Evolutionary conservation across 2,888 invertebrate genomes (phyloP).

Genomic region (Pherbina coryleti): DNA sequence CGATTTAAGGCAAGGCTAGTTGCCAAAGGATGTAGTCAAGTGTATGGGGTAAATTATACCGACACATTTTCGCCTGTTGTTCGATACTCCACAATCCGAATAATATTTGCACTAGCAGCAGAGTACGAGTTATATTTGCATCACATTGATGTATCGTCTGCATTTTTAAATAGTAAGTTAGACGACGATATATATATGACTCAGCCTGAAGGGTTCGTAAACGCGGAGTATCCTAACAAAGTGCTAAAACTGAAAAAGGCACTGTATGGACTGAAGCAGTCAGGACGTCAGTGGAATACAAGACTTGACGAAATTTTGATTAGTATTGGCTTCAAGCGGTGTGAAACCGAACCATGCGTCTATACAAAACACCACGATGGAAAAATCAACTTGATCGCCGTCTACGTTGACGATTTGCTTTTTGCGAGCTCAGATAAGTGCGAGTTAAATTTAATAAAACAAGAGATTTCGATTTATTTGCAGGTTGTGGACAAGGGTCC

Average conservation of each 20-base stretch:
- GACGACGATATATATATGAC: slow-evolving; percentile 42
- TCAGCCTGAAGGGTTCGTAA: slow-evolving; percentile 39
- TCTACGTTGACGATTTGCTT: slow-evolving; percentile 40
- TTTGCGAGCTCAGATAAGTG: slow-evolving; percentile 22
- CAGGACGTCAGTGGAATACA: slow-evolving; percentile 45
- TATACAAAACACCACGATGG: slow-evolving; percentile 20
- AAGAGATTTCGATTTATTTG: slow-evolving; percentile 11
- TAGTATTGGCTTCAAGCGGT: slow-evolving; percentile 42
- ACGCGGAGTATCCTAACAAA: slow-evolving; percentile 18
- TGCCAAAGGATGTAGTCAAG: slow-evolving; percentile 43
- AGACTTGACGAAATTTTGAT: slow-evolving; percentile 42
- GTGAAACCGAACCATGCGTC: slow-evolving; percentile 45
- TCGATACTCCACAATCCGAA: slow-evolving; percentile 45
- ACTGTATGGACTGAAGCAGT: slow-evolving; percentile 49
- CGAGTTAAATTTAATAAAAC: slow-evolving; percentile 12
- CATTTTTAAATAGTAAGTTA: slow-evolving; percentile 43
- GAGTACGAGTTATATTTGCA: slow-evolving; percentile 46
- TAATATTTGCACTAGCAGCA: slow-evolving; percentile 45
- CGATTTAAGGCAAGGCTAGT: too few relatives aligned
- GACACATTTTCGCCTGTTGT: slow-evolving; percentile 48
- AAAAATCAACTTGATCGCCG: slow-evolving; percentile 17
- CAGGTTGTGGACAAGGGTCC: slow-evolving; percentile 36
- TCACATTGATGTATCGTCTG: slow-evolving; percentile 46
- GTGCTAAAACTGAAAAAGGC: slow-evolving; percentile 45
- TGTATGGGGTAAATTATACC: slow-evolving; percentile 40